Evolutionary conservation across 1,140 invertebrate species (phyloP), one percentile per base, ranked within the genome.

Genomic region (Pygmarrhopalites habei): DNA sequence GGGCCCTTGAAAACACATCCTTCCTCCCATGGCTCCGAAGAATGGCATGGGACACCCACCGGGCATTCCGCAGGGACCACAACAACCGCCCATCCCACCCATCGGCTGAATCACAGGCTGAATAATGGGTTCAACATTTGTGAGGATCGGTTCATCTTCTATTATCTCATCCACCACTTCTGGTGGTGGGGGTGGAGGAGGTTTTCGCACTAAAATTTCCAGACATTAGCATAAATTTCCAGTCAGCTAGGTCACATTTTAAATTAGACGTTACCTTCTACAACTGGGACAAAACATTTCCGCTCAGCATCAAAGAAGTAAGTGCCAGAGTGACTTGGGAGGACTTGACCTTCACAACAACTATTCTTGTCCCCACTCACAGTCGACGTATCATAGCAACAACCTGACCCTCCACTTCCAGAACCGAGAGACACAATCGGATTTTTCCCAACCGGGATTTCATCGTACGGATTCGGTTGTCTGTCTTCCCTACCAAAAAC

Each of bases 401-500:
- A 58, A 19, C 25, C 35, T 12, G 2, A 23, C 17, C 15, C 14
- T 21, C 21, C 17, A 57, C 17, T 2, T 57, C 30, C 41, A n/a
- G 4, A 5, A 21, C 7, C 44, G 7, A 10, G 7, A 26, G 14
- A 3, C 12, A 52, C n/a, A 14, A 39, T 23, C 21, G 53, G 53
- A 56, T 56, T 56, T 56, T 56, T 64, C 5, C 62, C 62, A 21
- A 58, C 56, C 25, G 62, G 62, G 19, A 43, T 64, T 29, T 64
- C 62, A 35, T 64, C 62, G 35, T 43, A 44, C 2, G 35, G 35
- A 60, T 56, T 56, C n/a, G 29, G 2, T 14, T 21, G 49, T 21
- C 53, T 10, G 39, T 26, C 15, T 41, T 32, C 19, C 51, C 51
- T 55, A 26, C 7, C 10, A 10, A 39, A 10, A 17, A 17, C 10